Base-by-base conservation (phyloP, 1,140 invertebrate species). In the Drosophila burlai region DNA sequence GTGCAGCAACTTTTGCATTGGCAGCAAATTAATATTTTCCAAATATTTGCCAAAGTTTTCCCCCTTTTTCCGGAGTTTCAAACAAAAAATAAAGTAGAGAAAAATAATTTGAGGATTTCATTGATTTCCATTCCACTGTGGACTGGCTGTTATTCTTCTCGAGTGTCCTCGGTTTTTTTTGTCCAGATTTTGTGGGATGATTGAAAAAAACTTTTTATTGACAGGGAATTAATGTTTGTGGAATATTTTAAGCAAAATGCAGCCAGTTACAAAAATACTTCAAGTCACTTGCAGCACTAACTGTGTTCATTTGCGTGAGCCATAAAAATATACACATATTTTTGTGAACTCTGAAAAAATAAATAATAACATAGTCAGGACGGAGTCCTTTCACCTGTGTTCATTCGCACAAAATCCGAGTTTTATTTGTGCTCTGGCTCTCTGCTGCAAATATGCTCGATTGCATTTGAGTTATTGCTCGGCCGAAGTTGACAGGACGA, bases 401-500 rank as follows among this genome's bases (percentile, higher is more conserved):
- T 54, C 52, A 57, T n/a, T 57, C 38, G 54, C 36, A 57, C 36
- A 24, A 57, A 55, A 57, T 57, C 50, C 55, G 68, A 76, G 75
- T 83, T 87, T 81, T 57, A 84, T 85, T 85, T 86, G 83, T 77
- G 50, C 68, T 65, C 47, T 26, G 24, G 5, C 18, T 46, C 66
- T 65, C 62, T 69, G 57, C 77, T 55, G 67, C 63, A 76, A 81
- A 89, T 85, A 85, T 89, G 84, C 84, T 89, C 81, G 84, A 89
- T 89, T 89, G 84, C 84, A 89, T 89, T 89, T 89, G 81, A 89
- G 84, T 89, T 89, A 89, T 89, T 89, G 84, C 77, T 71, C 52
- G 62, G 66, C 74, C 66, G 50, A 77, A 81, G 69, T 62, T 86
- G 83, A 83, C 80, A 81, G 69, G 60, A 61, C 40, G 52, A 55